Evolutionary conservation across 2,113 vertebrate genomes (phyloP).

Genomic region (Austrofundulus limnaeus): DNA sequence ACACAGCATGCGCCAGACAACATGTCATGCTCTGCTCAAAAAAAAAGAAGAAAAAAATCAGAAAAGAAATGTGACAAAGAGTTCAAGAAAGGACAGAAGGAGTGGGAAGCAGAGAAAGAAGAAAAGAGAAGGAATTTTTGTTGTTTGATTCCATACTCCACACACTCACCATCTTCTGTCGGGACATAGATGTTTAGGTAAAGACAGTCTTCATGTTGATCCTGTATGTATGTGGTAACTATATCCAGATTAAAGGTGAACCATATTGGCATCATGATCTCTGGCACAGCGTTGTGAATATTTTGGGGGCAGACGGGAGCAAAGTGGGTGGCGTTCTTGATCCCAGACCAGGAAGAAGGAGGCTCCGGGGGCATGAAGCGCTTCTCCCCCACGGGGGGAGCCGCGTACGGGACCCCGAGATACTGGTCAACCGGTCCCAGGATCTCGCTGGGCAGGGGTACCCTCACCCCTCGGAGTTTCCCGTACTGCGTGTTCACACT

Average conservation of each 20-base stretch:
- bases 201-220: constrained; percentile 98
- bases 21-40: constrained; percentile 88
- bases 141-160: constrained; percentile 61
- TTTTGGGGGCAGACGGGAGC: constrained; percentile 98
- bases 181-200: constrained; percentile 99
- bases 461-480: constrained; percentile 91
- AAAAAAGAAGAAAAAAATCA: constrained; percentile 62
- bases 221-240: constrained; percentile 97
- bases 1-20: constrained; percentile 90
- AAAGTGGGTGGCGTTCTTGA: constrained; percentile 97
- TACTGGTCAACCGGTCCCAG: constrained; percentile 97
- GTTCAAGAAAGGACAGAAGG: constrained; percentile 44
- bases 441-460: constrained; percentile 95
- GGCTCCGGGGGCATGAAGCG: constrained; percentile 96
- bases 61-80: constrained; percentile 72
- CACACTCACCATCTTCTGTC: constrained; percentile 99
- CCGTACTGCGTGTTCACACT: constrained; percentile 98
- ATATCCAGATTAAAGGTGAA: constrained; percentile 99
- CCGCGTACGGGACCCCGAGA: constrained; percentile 89
- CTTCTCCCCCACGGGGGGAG: constrained; percentile 91
- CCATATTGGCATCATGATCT: constrained; percentile 99
- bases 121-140: constrained; percentile 42
- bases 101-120: constrained; percentile 52
- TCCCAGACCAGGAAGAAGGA: constrained; percentile 94
- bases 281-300: constrained; percentile 96